Base-by-base conservation (phyloP, 2,797 vertebrate genomes). In the Pyrrhura leucotis region DNA sequence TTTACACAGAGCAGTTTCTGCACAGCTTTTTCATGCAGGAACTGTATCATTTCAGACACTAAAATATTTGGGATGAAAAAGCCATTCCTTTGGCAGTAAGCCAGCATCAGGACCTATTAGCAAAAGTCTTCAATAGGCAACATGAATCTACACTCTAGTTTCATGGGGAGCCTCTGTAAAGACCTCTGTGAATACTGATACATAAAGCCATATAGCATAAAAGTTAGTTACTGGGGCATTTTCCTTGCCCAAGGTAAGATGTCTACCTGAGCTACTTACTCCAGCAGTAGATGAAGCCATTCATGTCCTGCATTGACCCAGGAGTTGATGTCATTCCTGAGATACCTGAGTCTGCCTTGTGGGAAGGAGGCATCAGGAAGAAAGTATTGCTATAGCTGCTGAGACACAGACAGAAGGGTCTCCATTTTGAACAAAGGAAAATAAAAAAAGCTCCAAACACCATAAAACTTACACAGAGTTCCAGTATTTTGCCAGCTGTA, bases 11-110 rank as follows among this genome's bases (percentile, higher is more conserved):
- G 42, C 9, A 85, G 12, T 65, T 90, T 93, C 65, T 77, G 26
- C 61, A 65, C 10, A 40, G 7, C 5, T 81, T 25, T 66, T 61
- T 68, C 2, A 2, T 56, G 28, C 23, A 42, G 33, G 13, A 78
- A 73, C 16, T n/a, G 4, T 48, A 58, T 6, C 3, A 26, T 59
- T 42, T 65, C 23, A 88, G 50, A 61, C 6, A n/a, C 12, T 22
- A 33, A 82, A 76, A 39, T 66, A 78, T 14, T 20, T 35, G 6
- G 14, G 29, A 58, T 66, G 17, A 85, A 92, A 82, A 81, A 7
- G 13, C 9, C 35, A 76, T 1, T 4, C 18, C 4, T 62, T 47
- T 5, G 35, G 25, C 8, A 0, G 9, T 21, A 12, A 68, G 13
- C 31, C 56, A 40, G 59, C 33, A 82, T 9, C n/a, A 69, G 40